Evolutionary conservation across 2,113 vertebrate genomes (phyloP), one percentile per base, ranked within the genome.

Genomic region (Myrmecobius fasciatus): DNA sequence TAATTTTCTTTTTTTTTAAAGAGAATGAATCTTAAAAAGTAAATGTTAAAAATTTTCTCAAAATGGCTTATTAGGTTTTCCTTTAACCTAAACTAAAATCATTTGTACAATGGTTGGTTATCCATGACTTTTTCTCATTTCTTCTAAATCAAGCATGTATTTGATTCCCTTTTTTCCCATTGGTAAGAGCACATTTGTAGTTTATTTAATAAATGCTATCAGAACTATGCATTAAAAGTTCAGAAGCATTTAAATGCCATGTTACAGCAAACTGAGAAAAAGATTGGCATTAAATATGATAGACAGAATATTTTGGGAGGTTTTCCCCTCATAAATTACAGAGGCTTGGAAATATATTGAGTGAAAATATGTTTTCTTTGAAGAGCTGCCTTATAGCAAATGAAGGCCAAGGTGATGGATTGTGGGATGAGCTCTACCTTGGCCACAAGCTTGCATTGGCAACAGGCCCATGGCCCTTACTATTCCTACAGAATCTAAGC

Each of bases 121-220:
- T 97, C 96, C 94, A 96, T 96, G 95, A 97, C 93, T 97, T 98
- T 98, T 98, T 97, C 96, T 98, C 96, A 94, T 98, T 98, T 98
- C 92, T 96, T 98, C 54, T 97, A 97, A 98, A 97, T 97, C 0
- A 8, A 97, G 94, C 96, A 95, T 97, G 92, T 93, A 97, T 96
- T 97, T 96, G 67, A 96, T 98, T 97, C 93, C 92, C 96, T 97
- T 97, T 97, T 97, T 97, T 97, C 93, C 36, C 91, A 83, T 94
- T 97, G 93, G 91, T 97, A 97, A 97, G 12, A 92, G n/a, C 89
- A 48, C 1, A 94, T 14, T 97, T 97, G 90, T 47, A 92, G 26
- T 98, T 98, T 97, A 93, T 97, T 97, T 98, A 97, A 98, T 98
- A 98, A 98, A 96, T 96, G 91, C 53, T 83, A 96, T 96, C 96